Evolutionary conservation across 2,797 vertebrate species (phyloP).

Genomic region (Lepus oiostolus): DNA sequence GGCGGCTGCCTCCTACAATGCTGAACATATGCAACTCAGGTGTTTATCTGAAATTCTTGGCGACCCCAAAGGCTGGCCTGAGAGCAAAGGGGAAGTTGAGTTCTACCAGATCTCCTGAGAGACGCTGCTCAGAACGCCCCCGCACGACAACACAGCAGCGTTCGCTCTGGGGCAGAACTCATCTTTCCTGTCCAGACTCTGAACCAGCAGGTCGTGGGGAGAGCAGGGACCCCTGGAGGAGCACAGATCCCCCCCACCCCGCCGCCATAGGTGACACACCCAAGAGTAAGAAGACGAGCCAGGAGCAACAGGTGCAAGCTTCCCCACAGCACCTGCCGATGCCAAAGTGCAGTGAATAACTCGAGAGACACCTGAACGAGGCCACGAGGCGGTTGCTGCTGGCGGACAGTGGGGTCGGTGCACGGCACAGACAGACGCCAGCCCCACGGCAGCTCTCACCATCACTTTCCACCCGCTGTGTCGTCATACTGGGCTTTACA

Average conservation of each 20-base stretch:
- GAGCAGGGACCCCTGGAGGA: too few species aligned
- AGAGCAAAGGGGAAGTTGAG: conserved; percentile 44
- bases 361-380: neutral
- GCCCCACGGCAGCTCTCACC: neutral
- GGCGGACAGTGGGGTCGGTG: neutral
- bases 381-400: neutral
- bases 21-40: neutral
- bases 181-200: neutral
- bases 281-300: neutral
- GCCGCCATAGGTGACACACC: neutral
- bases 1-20: conserved; percentile 35
- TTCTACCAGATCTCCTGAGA: conserved; percentile 26
- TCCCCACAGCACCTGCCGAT: neutral
- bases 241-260: neutral
- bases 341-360: neutral
- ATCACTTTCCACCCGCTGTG: accelerated
- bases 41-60: conserved; percentile 58
- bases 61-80: neutral
- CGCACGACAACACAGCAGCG: neutral
- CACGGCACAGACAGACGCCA: neutral
- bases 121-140: neutral
- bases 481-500: neutral
- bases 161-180: neutral
- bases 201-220: neutral
- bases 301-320: neutral